phyloP scores from a whole-genome alignment of 2,888 invertebrate genomes.

The Volucella zonaria region DNA sequence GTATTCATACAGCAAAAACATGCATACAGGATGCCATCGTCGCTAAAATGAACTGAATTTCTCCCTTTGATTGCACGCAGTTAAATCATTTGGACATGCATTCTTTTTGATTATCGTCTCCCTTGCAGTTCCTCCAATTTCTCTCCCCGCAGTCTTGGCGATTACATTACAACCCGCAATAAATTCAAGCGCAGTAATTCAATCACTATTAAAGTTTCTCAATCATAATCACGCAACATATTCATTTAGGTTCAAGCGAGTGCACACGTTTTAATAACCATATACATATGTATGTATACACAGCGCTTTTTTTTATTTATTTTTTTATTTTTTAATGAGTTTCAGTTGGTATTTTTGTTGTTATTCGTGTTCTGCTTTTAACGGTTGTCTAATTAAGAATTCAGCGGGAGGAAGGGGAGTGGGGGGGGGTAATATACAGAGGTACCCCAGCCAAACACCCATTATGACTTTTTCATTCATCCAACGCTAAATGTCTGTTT shows the following conservation, averaged over 20 bases:
- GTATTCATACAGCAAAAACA: too few relatives aligned
- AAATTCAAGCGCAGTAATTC: conserved; percentile 43
- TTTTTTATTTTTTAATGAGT: neutral
- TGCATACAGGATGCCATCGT: too few relatives aligned
- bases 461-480: conserved; percentile 25
- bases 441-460: neutral
- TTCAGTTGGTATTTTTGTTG: neutral
- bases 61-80: too few relatives aligned
- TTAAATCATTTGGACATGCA: too few relatives aligned
- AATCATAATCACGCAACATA: conserved; percentile 60
- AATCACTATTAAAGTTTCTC: conserved; percentile 44
- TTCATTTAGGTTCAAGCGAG: conserved; percentile 43
- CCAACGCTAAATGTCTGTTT: neutral
- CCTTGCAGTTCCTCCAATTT: too few relatives aligned
- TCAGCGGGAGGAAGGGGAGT: neutral
- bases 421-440: too few relatives aligned
- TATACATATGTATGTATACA: too few relatives aligned
- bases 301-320: too few relatives aligned
- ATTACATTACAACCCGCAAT: neutral
- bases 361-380: neutral
- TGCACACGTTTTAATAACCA: conserved; percentile 22
- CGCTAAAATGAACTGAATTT: too few relatives aligned
- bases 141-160: too few relatives aligned
- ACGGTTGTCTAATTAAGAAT: conserved; percentile 28
- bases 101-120: too few relatives aligned